Conservation (phyloP, 2,113 vertebrate genomes). For the Damaliscus lunatus region DNA sequence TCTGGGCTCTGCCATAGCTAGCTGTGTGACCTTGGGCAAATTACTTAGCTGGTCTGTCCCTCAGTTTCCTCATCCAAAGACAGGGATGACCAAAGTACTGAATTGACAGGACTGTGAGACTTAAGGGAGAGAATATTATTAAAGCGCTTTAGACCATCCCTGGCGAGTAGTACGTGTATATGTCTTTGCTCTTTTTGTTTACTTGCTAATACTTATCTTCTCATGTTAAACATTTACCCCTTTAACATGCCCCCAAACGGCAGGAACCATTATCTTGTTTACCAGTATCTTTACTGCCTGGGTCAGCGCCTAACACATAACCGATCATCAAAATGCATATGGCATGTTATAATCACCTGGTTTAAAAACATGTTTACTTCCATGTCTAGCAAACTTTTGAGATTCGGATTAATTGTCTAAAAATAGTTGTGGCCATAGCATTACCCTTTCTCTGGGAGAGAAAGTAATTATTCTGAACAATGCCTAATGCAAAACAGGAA, state of each 20-base stretch:
- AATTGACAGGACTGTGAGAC: not conserved
- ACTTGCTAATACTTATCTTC: not conserved
- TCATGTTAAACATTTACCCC: not conserved
- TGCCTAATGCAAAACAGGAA: not conserved
- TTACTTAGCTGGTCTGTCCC: not conserved
- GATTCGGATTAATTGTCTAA: not conserved
- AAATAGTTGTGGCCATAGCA: not conserved
- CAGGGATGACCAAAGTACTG: not conserved
- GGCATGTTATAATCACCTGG: not conserved
- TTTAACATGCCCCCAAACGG: not conserved
- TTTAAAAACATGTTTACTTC: not conserved
- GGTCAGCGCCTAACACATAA: not conserved
- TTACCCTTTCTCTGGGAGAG: not conserved
- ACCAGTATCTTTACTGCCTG: not conserved
- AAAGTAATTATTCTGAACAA: not conserved
- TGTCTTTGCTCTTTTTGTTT: not conserved
- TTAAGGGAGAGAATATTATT: not conserved
- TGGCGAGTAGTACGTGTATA: not conserved
- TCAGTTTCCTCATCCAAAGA: not conserved
- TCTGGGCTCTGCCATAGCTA: not conserved
- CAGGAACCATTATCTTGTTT: not conserved
- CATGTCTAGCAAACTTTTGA: not conserved
- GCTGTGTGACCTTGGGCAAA: not conserved
- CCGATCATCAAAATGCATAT: not conserved
- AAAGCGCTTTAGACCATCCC: not conserved